phyloP scores from a whole-genome alignment of 2,797 vertebrate genomes.

The Aythya fuligula region DNA sequence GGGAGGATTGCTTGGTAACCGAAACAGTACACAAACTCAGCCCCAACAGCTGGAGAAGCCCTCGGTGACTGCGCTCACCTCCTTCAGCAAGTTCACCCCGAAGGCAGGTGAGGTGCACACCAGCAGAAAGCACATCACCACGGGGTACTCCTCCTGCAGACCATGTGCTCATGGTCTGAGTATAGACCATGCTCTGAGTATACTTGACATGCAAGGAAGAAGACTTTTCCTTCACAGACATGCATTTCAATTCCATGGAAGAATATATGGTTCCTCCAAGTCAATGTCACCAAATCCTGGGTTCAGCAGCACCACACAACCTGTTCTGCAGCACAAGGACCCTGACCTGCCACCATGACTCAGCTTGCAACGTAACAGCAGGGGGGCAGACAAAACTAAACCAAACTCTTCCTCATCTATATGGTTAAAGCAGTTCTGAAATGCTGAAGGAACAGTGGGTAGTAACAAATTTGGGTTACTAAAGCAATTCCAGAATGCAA shows the following conservation, averaged over 20 bases:
- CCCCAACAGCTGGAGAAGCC: neutral
- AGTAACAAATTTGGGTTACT: neutral
- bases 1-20: conserved; percentile 27
- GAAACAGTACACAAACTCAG: conserved; percentile 4
- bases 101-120: fast-evolving
- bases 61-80: neutral
- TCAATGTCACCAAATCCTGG: neutral
- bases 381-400: neutral
- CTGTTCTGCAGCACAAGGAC: neutral
- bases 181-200: fast-evolving
- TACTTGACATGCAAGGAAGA: neutral
- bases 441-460: neutral
- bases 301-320: neutral
- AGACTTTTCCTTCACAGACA: neutral
- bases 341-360: neutral
- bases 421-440: neutral
- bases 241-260: neutral
- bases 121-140: fast-evolving
- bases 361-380: neutral
- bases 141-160: neutral
- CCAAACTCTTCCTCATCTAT: neutral
- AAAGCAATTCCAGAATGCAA: neutral
- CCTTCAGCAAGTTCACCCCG: neutral
- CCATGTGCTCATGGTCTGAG: neutral
- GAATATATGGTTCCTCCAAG: neutral